These are phyloP conservation scores for Meliscaeva auricollis DNA, from an alignment of 2,888 invertebrate species.

Conservation along the genomic window DNA sequence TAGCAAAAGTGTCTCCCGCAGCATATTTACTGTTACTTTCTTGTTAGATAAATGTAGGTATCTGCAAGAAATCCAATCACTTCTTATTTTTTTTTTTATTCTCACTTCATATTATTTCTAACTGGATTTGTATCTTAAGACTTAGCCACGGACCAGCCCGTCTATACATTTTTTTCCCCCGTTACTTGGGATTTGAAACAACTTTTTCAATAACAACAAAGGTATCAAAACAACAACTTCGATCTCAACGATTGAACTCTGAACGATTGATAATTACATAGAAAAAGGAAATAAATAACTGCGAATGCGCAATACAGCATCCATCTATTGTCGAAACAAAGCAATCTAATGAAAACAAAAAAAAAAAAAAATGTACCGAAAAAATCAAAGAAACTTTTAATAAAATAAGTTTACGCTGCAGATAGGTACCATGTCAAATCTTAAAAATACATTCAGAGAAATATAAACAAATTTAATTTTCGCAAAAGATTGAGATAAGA, in stretches of 20 bases:
- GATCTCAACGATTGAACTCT: conserved; percentile 21
- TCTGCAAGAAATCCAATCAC: background rate
- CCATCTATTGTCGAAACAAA: conserved; percentile 29
- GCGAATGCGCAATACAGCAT: conserved; percentile 72
- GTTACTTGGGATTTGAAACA: background rate
- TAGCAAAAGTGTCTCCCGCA: background rate
- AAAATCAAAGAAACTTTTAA: background rate
- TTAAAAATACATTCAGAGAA: conserved; percentile 28
- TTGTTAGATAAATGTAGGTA: background rate
- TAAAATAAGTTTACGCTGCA: background rate
- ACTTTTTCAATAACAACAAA: conserved; percentile 5
- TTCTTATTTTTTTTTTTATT: background rate
- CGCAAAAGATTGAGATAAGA: conserved; percentile 29
- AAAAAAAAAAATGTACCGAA: too few species aligned
- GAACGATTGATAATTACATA: conserved; percentile 19
- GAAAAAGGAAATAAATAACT: conserved; percentile 31
- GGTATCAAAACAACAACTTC: conserved; percentile 7
- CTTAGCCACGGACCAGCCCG: background rate
- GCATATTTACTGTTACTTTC: background rate
- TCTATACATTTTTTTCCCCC: background rate
- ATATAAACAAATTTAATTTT: conserved; percentile 12
- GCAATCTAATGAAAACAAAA: conserved; percentile 13
- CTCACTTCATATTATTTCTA: background rate
- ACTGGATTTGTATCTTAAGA: conserved; percentile 1
- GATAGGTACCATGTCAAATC: background rate